Percentiles rank a stretch among this genome's conserved stretches.
Evolutionary conservation across 2,888 invertebrate genomes (phyloP).

Genomic region (Catocala sponsa): DNA sequence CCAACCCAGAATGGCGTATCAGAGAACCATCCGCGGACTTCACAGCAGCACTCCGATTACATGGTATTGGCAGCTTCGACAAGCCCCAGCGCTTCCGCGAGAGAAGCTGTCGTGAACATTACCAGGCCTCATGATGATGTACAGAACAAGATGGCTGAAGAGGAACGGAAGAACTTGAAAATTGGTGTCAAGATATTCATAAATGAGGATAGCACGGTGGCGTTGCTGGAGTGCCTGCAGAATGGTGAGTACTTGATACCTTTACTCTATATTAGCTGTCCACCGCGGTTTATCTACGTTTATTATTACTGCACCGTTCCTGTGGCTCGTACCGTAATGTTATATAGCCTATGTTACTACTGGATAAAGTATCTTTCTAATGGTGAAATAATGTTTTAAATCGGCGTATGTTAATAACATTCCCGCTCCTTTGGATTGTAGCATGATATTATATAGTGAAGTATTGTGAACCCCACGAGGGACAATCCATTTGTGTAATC

Average conservation of each 20-base stretch:
- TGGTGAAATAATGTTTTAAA: too few relatives aligned
- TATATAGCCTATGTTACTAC: too few relatives aligned
- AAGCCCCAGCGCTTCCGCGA: conserved; percentile 29
- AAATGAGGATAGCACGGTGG: conserved; percentile 90
- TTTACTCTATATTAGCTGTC: too few relatives aligned
- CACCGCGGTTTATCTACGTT: too few relatives aligned
- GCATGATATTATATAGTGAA: too few relatives aligned
- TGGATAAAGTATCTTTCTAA: too few relatives aligned
- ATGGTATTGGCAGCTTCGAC: conserved; percentile 72
- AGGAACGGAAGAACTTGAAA: conserved; percentile 92
- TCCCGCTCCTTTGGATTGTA: too few relatives aligned
- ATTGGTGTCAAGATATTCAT: conserved; percentile 96
- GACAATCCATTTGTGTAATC: too few relatives aligned
- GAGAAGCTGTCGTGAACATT: conserved; percentile 82
- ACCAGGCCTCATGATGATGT: conserved; percentile 89
- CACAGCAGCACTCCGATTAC: conserved; percentile 67
- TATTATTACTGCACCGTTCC: too few relatives aligned
- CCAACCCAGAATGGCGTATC: conserved; percentile 69
- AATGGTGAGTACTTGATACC: conserved; percentile 86
- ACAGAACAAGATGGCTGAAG: conserved; percentile 89
- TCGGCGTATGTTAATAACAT: too few relatives aligned
- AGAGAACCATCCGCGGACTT: conserved; percentile 57
- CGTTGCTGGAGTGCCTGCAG: conserved; percentile 91
- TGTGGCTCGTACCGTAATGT: too few relatives aligned
- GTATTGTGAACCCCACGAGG: too few relatives aligned